Base-by-base conservation (phyloP, 2,888 invertebrate genomes). In the Pemphredon lugubris region DNA sequence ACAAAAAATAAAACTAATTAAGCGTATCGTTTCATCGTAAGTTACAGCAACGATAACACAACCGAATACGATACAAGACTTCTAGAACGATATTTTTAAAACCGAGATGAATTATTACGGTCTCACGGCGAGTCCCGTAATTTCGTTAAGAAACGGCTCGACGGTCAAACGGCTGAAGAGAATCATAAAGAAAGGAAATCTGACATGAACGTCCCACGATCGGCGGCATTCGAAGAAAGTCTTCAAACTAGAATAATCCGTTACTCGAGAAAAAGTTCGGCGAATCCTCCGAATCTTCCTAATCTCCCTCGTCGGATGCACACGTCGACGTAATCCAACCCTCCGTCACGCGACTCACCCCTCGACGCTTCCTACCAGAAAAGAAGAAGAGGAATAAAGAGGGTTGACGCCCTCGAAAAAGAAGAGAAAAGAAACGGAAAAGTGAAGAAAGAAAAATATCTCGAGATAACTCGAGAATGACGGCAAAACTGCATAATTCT, bases 291-390 rank as follows among this genome's bases (percentile, higher is more conserved):
- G 7, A 9, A 30, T 30, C 30, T 30, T 30, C 30, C 7, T 30
- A 30, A 30, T 30, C 30, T 9, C 9, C 9, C 30, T 9, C 30
- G 9, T 30, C 9, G 30, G 30, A 30, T 30, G 30, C 30, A 30
- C 30, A 30, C 16, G 32, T 54, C 14, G 18, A 54, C 45, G 37
- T 30, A 30, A 30, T 30, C 30, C n/a, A 9, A 30, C 30, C 30
- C 9, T 30, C 9, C 30, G 9, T 30, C 30, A 30, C 6, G 2
- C 30, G 30, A 30, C 30, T 9, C 9, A 2, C 2, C 30, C 30
- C 9, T 9, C n/a, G n/a, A n/a, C n/a, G n/a, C n/a, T n/a, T n/a
- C n/a, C n/a, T n/a, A n/a, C n/a, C n/a, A n/a, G n/a, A n/a, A n/a
- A n/a, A n/a, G n/a, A n/a, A n/a, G n/a, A n/a, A n/a, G n/a, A n/a